Conservation (phyloP, 2,113 vertebrate genomes). For the Chionis minor region DNA sequence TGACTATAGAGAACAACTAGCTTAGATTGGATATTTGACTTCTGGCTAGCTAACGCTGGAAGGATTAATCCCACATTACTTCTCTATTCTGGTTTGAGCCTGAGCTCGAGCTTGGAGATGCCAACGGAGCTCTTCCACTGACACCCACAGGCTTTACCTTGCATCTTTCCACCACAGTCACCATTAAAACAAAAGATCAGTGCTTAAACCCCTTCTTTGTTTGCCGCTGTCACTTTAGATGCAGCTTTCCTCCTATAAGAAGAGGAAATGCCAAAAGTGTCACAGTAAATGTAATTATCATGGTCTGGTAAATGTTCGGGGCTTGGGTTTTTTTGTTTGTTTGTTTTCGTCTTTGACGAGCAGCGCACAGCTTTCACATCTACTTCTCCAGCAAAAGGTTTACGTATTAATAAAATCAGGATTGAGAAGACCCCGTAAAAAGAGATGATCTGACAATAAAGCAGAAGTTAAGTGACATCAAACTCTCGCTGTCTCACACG, state of each 20-base stretch:
- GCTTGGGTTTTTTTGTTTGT: background rate
- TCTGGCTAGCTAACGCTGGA: background rate
- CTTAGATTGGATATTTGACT: background rate
- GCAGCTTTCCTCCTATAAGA: background rate
- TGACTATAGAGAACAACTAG: background rate
- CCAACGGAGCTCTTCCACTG: background rate
- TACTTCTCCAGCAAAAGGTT: background rate
- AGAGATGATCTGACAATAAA: background rate
- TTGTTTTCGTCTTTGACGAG: background rate
- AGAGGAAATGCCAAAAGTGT: constrained; percentile 56
- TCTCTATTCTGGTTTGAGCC: background rate
- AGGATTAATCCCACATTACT: background rate
- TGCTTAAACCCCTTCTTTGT: background rate
- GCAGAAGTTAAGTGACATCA: constrained; percentile 47
- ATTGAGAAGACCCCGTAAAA: background rate
- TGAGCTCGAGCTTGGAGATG: background rate
- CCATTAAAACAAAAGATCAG: background rate
- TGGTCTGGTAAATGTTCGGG: background rate
- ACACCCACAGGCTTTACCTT: background rate
- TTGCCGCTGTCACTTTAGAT: background rate
- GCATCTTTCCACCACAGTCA: background rate
- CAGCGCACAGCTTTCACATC: background rate
- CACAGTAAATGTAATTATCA: constrained; percentile 60
- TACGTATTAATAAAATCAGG: background rate
- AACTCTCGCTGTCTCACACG: background rate